A percentile compares a stretch with the other conserved stretches of the same genome.
Evolutionary conservation across 1,140 invertebrate genomes (phyloP).

Genomic region (Anastrepha ludens): DNA sequence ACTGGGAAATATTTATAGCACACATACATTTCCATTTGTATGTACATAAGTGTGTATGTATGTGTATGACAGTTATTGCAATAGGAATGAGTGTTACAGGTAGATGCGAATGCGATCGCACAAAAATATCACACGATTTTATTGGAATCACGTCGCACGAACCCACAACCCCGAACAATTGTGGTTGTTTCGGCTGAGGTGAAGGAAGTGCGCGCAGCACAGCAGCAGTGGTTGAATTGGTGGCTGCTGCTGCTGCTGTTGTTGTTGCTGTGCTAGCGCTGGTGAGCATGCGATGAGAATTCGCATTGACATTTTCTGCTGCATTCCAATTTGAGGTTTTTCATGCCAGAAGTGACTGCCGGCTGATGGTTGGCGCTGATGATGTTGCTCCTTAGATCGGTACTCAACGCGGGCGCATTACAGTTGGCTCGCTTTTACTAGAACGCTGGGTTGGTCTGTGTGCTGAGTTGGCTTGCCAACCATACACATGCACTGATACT

Average conservation of each 20-base stretch:
- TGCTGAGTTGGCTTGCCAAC: background rate
- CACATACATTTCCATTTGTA: background rate
- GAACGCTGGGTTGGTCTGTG: slow-evolving; percentile 4
- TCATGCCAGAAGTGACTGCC: slow-evolving; percentile 38
- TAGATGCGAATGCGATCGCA: slow-evolving; percentile 37
- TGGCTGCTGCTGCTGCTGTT: background rate
- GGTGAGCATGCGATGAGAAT: slow-evolving; percentile 58
- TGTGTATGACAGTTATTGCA: slow-evolving; percentile 23
- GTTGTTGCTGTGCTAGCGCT: slow-evolving; percentile 7
- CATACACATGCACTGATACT: background rate
- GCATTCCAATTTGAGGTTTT: slow-evolving; percentile 52
- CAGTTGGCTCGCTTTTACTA: background rate
- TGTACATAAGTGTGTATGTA: background rate
- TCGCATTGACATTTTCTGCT: slow-evolving; percentile 57
- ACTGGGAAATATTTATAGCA: background rate
- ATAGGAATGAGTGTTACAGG: slow-evolving; percentile 38
- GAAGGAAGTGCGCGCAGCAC: background rate
- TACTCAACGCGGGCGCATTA: background rate
- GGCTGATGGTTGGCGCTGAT: slow-evolving; percentile 29
- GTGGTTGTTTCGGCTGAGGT: background rate
- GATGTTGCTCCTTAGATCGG: background rate
- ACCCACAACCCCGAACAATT: background rate
- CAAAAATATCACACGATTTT: slow-evolving; percentile 54
- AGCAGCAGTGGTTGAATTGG: background rate
- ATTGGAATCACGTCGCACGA: slow-evolving; percentile 51